Evolutionary conservation across 1,140 invertebrate genomes (phyloP).

Genomic region (Brachystomella parvula): DNA sequence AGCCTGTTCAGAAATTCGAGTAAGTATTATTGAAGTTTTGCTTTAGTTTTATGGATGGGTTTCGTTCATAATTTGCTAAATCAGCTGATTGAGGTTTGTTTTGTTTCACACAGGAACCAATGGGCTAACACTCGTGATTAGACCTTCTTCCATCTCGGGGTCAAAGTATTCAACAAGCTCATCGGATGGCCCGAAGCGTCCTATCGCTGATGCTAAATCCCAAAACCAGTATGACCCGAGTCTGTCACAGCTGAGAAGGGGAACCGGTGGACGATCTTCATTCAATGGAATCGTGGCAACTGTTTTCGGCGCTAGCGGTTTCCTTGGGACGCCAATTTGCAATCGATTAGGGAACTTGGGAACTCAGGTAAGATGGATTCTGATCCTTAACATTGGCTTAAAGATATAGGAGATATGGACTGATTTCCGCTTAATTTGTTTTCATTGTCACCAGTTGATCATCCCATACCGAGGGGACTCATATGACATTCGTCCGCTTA

Average conservation of each 20-base stretch:
- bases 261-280: constrained; percentile 86
- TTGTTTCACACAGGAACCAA: neutral
- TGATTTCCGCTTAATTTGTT: no score
- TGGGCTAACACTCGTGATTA: neutral
- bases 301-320: constrained; percentile 88
- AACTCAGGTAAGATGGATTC: constrained; percentile 58
- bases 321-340: constrained; percentile 73
- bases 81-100: neutral
- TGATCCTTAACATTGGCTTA: no score
- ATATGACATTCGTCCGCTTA: constrained; percentile 65
- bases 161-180: constrained; percentile 10
- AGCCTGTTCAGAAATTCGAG: constrained; percentile 21
- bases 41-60: neutral
- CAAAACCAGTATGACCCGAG: constrained; percentile 44
- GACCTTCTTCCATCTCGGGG: neutral
- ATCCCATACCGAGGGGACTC: constrained; percentile 83
- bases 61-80: no score
- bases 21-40: constrained; percentile 15
- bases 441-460: constrained; percentile 70
- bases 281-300: constrained; percentile 95
- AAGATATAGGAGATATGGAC: no score
- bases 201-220: neutral
- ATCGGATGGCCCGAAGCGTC: constrained; percentile 12
- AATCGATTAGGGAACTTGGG: constrained; percentile 82
- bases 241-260: constrained; percentile 63